These are phyloP conservation scores for Ypsolopha scabrella DNA, from an alignment of 2,888 invertebrate genomes.

Conservation along the genomic window DNA sequence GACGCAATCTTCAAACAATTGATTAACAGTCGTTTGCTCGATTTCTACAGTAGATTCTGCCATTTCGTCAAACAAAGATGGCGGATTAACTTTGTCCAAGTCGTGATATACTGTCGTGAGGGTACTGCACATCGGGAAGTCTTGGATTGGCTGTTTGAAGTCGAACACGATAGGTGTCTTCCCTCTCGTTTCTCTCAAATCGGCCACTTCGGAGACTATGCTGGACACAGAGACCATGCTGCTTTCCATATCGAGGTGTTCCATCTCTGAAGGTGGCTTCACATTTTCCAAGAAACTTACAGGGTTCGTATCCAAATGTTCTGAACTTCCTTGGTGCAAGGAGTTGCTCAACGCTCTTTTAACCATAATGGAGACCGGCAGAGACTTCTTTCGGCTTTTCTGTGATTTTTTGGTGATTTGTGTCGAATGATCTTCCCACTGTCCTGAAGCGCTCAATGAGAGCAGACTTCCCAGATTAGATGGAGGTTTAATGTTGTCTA, in stretches of 20 bases:
- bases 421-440: slow-evolving; percentile 52
- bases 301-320: slow-evolving; percentile 72
- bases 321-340: slow-evolving; percentile 67
- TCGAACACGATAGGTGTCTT: slow-evolving; percentile 66
- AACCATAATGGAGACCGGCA: slow-evolving; percentile 79
- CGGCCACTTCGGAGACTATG: slow-evolving; percentile 83
- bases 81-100: slow-evolving; percentile 78
- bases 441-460: slow-evolving; percentile 64
- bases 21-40: slow-evolving; percentile 61
- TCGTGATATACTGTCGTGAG: slow-evolving; percentile 65
- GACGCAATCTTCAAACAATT: slow-evolving; percentile 72
- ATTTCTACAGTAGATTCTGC: slow-evolving; percentile 71
- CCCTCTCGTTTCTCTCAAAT: slow-evolving; percentile 53
- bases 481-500: slow-evolving; percentile 82
- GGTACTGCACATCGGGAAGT: slow-evolving; percentile 52
- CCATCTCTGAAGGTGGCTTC: slow-evolving; percentile 87
- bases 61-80: slow-evolving; percentile 79
- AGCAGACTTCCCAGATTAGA: slow-evolving; percentile 79
- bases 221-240: slow-evolving; percentile 89
- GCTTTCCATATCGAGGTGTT: slow-evolving; percentile 81
- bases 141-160: slow-evolving; percentile 66
- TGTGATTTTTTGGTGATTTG: slow-evolving; percentile 41
- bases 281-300: slow-evolving; percentile 81
- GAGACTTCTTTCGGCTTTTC: slow-evolving; percentile 73
- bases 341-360: slow-evolving; percentile 76